phyloP scores from a whole-genome alignment of 2,797 vertebrate species.

The Vultur gryphus region DNA sequence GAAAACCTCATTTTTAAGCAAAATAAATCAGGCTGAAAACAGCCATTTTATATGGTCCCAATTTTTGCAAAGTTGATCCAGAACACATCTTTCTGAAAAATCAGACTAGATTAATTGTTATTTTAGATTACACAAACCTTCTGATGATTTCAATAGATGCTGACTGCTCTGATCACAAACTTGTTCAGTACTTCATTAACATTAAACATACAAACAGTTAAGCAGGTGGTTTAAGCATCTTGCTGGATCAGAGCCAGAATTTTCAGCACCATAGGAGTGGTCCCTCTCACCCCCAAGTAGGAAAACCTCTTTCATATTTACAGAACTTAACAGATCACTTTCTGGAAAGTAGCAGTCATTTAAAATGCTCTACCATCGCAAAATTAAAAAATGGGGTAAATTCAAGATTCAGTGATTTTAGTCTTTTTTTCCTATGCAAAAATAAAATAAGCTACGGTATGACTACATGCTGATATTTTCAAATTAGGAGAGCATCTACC shows the following conservation, averaged over 20 bases:
- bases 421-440: background rate
- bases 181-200: background rate
- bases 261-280: background rate
- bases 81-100: background rate
- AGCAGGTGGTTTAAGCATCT: background rate
- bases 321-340: background rate
- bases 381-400: background rate
- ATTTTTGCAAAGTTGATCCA: slow-evolving; percentile 3
- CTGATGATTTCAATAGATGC: background rate
- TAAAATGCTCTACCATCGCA: background rate
- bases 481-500: background rate
- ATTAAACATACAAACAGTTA: background rate
- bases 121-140: background rate
- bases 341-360: background rate
- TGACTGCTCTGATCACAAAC: background rate
- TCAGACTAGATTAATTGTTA: background rate
- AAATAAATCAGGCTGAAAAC: slow-evolving; percentile 58
- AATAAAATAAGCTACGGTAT: background rate
- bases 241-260: background rate
- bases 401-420: background rate
- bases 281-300: rapidly evolving
- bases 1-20: slow-evolving; percentile 68
- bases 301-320: background rate
- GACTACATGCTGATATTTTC: background rate
- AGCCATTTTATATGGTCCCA: slow-evolving; percentile 39